phyloP scores from a whole-genome alignment of 1,140 invertebrate species.

The Diorhabda carinulata region DNA sequence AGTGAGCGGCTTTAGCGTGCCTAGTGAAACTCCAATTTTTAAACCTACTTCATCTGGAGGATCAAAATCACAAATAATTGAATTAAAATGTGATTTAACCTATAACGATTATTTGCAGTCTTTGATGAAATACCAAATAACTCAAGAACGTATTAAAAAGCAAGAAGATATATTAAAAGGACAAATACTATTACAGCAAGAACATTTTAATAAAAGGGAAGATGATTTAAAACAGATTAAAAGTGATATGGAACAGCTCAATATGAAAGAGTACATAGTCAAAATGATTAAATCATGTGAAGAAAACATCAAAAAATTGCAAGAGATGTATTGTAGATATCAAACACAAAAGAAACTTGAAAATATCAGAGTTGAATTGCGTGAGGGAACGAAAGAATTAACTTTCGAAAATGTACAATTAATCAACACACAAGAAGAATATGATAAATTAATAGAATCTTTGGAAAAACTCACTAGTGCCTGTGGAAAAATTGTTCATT shows the following conservation, averaged over 20 bases:
- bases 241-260: constrained; percentile 8
- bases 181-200: constrained; percentile 20
- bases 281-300: constrained; percentile 9
- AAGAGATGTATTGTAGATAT: constrained; percentile 12
- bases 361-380: constrained; percentile 5
- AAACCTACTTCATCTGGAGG: too few species aligned
- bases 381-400: constrained; percentile 10
- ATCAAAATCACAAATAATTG: not conserved
- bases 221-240: constrained; percentile 9
- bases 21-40: too few species aligned
- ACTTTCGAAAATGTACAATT: constrained; percentile 21
- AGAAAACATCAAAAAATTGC: constrained; percentile 13
- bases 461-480: constrained; percentile 8
- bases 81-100: constrained; percentile 22
- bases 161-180: constrained; percentile 16
- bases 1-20: too few species aligned
- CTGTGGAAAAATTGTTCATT: constrained; percentile 16
- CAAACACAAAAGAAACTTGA: constrained; percentile 12
- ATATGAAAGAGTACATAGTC: constrained; percentile 11
- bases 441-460: constrained; percentile 19
- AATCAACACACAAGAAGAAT: constrained; percentile 21
- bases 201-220: constrained; percentile 17
- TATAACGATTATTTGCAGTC: constrained; percentile 27
- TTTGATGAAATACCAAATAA: constrained; percentile 22
- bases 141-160: constrained; percentile 14